A percentile compares a stretch with the other conserved stretches of the same genome.
Evolutionary conservation across 1,140 invertebrate species (phyloP).

Genomic region (Pseudachorutes palmiensis): DNA sequence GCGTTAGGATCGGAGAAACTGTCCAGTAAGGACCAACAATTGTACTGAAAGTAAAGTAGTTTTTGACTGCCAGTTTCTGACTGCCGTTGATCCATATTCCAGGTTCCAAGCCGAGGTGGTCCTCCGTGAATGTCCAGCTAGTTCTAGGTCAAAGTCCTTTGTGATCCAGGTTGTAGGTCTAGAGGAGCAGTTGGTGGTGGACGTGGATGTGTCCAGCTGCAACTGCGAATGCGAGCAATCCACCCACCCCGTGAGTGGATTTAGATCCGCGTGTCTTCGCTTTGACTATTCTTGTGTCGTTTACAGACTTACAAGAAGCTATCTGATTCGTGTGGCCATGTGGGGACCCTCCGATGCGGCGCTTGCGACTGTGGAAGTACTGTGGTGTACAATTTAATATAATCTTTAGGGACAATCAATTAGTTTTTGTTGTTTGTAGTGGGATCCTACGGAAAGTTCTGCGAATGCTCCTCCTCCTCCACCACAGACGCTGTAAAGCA

Average conservation of each 20-base stretch:
- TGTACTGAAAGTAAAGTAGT: too few species aligned
- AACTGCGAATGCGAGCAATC: constrained; percentile 57
- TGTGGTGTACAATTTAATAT: too few species aligned
- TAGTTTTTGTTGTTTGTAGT: too few species aligned
- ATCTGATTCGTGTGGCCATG: background rate
- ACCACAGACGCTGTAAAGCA: constrained; percentile 41
- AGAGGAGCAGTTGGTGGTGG: constrained; percentile 72
- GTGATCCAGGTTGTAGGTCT: constrained; percentile 87
- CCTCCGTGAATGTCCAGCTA: constrained; percentile 55
- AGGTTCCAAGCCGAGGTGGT: constrained; percentile 38
- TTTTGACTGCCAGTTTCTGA: too few species aligned
- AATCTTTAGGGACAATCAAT: too few species aligned
- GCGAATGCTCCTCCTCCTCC: constrained; percentile 64
- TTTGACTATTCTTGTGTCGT: background rate
- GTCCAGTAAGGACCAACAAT: constrained; percentile 41
- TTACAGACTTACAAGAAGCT: constrained; percentile 4
- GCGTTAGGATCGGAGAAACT: constrained; percentile 70
- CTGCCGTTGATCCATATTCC: too few species aligned
- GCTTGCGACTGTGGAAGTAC: constrained; percentile 69
- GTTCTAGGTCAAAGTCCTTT: constrained; percentile 70
- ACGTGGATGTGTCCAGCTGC: constrained; percentile 81
- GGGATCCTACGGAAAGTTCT: constrained; percentile 68
- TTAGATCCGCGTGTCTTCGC: background rate
- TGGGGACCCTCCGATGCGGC: constrained; percentile 27
- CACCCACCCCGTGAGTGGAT: background rate